Evolutionary conservation across 2,888 invertebrate species (phyloP), one percentile per base, ranked within the genome.

Genomic region (Clitarchus hookeri): DNA sequence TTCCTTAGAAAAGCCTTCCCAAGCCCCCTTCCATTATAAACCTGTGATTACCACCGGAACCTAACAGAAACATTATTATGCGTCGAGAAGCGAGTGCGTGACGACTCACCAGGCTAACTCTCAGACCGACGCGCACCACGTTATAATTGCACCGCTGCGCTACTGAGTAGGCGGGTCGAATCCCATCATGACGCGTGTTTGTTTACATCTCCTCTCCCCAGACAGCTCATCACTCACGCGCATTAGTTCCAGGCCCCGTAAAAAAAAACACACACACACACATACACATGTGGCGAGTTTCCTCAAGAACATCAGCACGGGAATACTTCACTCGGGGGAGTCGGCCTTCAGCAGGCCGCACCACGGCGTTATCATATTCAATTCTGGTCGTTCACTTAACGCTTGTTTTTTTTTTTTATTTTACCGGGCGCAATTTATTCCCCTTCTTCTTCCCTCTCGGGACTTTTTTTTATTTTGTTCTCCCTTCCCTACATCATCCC

Each of bases 141-240:
- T 48, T 48, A 16, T n/a, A 65, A 65, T 65, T n/a, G 65, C 65
- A 19, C 65, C 65, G 65, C 65, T 11, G n/a, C 48, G 65, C 65
- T 65, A 65, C 65, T 19, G 65, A 19, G 65, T 3, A 65, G 65
- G 65, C 65, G 65, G 65, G 65, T 65, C 65, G 65, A 65, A 65
- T 65, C 65, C 65, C 65, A 65, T 65, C 65, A 65, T 65, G 65
- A 65, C 65, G 65, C 65, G 65, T 65, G 65, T 65, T 65, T 65
- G 65, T 65, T 65, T 65, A 65, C 65, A 65, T 65, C 65, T 65
- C n/a, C 65, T 65, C 65, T n/a, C 23, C 23, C 65, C 65, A 8
- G 65, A 65, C 65, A 65, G 65, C 65, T 65, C 65, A 65, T 65
- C 65, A 65, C 65, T 65, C 65, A 65, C 65, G 65, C 65, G 65